Evolutionary conservation across 2,113 vertebrate genomes (phyloP).

Genomic region (Chlamydotis undulata): DNA sequence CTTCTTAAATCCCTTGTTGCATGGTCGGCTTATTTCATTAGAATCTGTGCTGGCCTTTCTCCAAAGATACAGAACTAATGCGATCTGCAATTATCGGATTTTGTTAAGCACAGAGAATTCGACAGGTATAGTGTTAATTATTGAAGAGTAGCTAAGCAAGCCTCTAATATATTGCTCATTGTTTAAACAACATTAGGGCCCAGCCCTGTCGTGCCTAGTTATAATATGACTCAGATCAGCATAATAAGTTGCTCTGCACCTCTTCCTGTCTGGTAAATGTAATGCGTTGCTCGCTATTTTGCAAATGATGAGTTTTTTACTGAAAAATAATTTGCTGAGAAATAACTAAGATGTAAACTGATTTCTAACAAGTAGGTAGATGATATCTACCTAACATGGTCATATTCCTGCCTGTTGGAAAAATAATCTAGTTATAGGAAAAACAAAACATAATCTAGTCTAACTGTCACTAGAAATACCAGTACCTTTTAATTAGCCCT

Average conservation of each 20-base stretch:
- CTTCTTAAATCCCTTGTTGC: constrained; percentile 56
- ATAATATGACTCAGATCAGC: background rate
- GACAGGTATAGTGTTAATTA: constrained; percentile 48
- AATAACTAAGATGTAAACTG: background rate
- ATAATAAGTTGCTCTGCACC: constrained; percentile 11
- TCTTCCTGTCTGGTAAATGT: background rate
- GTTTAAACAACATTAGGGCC: background rate
- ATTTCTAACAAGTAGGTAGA: background rate
- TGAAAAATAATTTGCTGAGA: background rate
- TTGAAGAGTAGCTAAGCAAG: constrained; percentile 16
- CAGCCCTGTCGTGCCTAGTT: background rate
- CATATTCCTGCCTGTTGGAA: background rate
- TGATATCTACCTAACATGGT: background rate
- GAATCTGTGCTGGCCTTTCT: constrained; percentile 60
- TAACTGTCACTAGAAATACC: background rate
- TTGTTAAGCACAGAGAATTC: constrained; percentile 37
- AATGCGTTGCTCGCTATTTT: background rate
- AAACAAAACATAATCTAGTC: background rate
- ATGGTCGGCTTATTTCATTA: constrained; percentile 68
- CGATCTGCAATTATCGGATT: constrained; percentile 36
- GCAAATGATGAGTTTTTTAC: background rate
- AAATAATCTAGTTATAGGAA: background rate
- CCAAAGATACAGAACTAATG: constrained; percentile 69
- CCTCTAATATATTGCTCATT: background rate
- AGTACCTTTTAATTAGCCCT: constrained; percentile 1